Conservation (phyloP, 1,140 invertebrate species). For the Amphibalanus amphitrite region DNA sequence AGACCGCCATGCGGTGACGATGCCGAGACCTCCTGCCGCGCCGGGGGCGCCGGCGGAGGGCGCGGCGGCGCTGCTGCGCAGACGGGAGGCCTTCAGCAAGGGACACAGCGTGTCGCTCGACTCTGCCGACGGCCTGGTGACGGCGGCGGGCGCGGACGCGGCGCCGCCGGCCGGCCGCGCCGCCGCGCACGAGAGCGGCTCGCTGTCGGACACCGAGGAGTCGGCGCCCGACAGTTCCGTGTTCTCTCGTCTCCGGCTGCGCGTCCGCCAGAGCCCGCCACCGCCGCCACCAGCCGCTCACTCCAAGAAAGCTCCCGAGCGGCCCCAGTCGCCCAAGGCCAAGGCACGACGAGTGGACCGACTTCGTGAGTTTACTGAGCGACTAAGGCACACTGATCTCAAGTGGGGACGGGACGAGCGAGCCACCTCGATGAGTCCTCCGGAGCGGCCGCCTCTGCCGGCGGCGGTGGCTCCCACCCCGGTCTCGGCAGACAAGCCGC, state of each 20-base stretch:
- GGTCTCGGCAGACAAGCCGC: neutral
- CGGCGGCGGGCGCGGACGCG: neutral
- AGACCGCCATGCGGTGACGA: neutral
- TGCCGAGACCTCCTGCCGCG: neutral
- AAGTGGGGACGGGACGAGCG: neutral
- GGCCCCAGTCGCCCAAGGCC: neutral
- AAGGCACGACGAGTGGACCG: neutral
- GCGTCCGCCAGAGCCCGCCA: neutral
- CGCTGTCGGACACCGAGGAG: neutral
- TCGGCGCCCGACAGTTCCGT: no score
- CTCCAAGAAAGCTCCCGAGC: neutral
- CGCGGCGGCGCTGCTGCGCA: neutral
- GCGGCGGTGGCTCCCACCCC: no score
- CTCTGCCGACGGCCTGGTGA: neutral
- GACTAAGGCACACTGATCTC: neutral
- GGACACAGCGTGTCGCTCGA: neutral
- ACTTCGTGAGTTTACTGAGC: neutral
- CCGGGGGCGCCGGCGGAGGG: no score
- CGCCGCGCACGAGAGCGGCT: neutral
- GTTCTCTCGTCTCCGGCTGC: neutral
- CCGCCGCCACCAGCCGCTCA: neutral
- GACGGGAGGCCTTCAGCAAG: neutral
- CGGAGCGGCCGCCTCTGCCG: no score
- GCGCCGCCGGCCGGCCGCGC: no score
- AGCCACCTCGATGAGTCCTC: neutral